Base-by-base conservation (phyloP, 2,113 vertebrate genomes). In the Urocolius indicus region DNA sequence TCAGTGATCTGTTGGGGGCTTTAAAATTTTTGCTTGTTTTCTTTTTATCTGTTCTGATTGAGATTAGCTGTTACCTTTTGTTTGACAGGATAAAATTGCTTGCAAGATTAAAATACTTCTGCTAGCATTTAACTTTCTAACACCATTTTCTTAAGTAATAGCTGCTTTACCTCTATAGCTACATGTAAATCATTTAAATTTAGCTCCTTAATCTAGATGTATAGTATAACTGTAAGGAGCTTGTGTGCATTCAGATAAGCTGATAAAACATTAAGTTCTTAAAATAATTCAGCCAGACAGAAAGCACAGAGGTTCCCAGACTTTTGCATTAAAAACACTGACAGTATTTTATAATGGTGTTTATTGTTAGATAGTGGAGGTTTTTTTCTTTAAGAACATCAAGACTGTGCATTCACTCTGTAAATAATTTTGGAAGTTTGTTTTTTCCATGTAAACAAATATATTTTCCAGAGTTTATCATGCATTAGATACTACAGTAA, bases 241-340 rank as follows among this genome's bases (percentile, higher is more conserved):
- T 90, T 55, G 55, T 80, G 57, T 92, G 66, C 57, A 61, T 75
- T 90, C 78, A 90, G 57, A 29, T 34, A 96, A 78, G 63, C 49
- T 92, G 63, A 87, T 96, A 89, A 96, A 97, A 86, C 94, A 91
- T 27, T 84, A 75, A 96, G 57, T 93, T 96, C 22, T 84, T 92
- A 96, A 95, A 93, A 90, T 94, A 93, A 82, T 84, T 90, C 95
- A 93, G 5, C 45, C n/a, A 55, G 69, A 55, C 67, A 55, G 90
- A 94, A 96, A 85, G 91, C 55, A 38, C 49, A 57, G 62, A 89
- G 34, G 10, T 86, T 95, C 41, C 48, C 32, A 75, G 74, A 69
- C 18, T 69, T 87, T 13, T 45, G 15, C 27, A 63, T 95, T 91
- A 94, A 80, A 69, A 94, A 24, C 45, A 81, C 3, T 62, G 26